Base-by-base conservation (phyloP, 2,113 vertebrate species). In the Thomomys bottae region DNA sequence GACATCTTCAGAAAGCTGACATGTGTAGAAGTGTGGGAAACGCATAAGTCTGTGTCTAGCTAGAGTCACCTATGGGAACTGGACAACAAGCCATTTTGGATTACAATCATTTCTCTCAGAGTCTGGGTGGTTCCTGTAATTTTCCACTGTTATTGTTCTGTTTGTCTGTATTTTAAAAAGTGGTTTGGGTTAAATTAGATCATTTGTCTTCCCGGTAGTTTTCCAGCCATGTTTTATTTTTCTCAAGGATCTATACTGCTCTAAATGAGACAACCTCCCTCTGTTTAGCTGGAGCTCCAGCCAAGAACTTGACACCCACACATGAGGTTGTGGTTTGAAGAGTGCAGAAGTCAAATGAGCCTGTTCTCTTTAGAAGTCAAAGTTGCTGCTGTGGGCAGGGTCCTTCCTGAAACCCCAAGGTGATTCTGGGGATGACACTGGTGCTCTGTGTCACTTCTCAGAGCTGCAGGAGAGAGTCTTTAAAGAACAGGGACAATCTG, bases 101-200 rank as follows among this genome's bases (percentile, higher is more conserved):
- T 63, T 70, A 45, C 24, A 7, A 2, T 66, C n/a, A 26, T 75
- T 54, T 54, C 88, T 57, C 59, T 14, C 5, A 66, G 42, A 88
- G 63, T 34, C 75, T 78, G 66, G 84, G 87, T 45, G 84, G 87
- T 45, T 89, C 79, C 96, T 73, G 94, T 95, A 96, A 85, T 92
- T 94, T 97, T 96, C 96, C 96, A 96, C 93, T 97, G 87, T 95
- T 94, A 95, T 91, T 95, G 96, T 96, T 96, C 96, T 86, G 88
- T 64, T 76, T 59, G 36, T 89, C 84, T 95, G 90, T 93, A 90
- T 95, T 96, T 96, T 87, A 89, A 91, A 95, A 94, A 92, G 93
- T 72, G 84, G 94, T 91, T 93, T 95, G 91, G 92, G 89, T 93
- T 95, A 93, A 95, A 96, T 89, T 92, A 92, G 95, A 92, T 92